phyloP scores from a whole-genome alignment of 2,113 vertebrate species.

The Petrocephalus microphthalmus region DNA sequence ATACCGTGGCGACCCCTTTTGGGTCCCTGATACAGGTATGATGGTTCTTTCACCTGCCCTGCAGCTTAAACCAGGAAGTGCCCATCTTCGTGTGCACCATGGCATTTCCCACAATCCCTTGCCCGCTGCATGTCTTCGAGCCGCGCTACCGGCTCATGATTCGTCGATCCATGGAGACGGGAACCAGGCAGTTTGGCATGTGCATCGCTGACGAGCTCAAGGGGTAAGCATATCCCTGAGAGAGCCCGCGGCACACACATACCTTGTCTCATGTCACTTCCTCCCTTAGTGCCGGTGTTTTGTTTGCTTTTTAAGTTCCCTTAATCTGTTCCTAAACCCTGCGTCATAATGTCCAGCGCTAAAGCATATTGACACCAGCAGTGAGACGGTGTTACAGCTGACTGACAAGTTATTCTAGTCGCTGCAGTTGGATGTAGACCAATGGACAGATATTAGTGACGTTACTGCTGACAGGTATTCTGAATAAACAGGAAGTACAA shows the following conservation, averaged over 20 bases:
- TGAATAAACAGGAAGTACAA: neutral
- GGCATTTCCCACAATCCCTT: slow-evolving; percentile 88
- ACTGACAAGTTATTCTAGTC: neutral
- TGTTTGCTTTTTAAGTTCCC: neutral
- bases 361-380: neutral
- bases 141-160: slow-evolving; percentile 87
- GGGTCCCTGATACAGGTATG: neutral
- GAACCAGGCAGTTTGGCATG: slow-evolving; percentile 88
- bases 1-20: neutral
- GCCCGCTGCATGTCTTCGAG: slow-evolving; percentile 85
- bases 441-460: neutral
- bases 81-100: slow-evolving; percentile 91
- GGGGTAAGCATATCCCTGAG: slow-evolving; percentile 59
- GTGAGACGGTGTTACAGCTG: neutral
- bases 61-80: slow-evolving; percentile 85
- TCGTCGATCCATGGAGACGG: slow-evolving; percentile 86
- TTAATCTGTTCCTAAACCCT: neutral
- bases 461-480: neutral
- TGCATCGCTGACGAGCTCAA: slow-evolving; percentile 81
- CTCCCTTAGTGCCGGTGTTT: neutral
- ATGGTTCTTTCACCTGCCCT: slow-evolving; percentile 25
- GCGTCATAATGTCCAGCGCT: neutral
- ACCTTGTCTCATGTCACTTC: neutral
- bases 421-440: neutral
- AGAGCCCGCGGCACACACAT: neutral